phyloP scores from a whole-genome alignment of 1,140 invertebrate species.

The Drosophila subobscura region DNA sequence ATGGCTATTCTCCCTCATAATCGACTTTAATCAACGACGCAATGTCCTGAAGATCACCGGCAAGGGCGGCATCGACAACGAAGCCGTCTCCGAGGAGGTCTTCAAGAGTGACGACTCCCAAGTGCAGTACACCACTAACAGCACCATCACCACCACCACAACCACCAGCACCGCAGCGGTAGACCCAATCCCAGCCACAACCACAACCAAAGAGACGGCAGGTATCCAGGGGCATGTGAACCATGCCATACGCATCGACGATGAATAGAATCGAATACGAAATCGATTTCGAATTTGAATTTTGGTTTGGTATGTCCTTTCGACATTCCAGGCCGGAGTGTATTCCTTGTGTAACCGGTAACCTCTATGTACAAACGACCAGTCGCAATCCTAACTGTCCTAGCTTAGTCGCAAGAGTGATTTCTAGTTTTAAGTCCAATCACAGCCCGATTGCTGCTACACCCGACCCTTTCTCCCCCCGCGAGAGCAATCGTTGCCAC shows the following conservation, averaged over 20 bases:
- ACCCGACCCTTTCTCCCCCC: neutral
- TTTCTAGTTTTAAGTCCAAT: slow-evolving; percentile 57
- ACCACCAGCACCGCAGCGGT: slow-evolving; percentile 11
- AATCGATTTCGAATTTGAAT: neutral
- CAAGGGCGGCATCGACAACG: slow-evolving; percentile 86
- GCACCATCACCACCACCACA: slow-evolving; percentile 14
- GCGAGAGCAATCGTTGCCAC: slow-evolving; percentile 24
- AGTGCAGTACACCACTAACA: slow-evolving; percentile 39
- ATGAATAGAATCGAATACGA: slow-evolving; percentile 51
- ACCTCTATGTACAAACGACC: slow-evolving; percentile 74
- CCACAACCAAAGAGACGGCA: slow-evolving; percentile 21
- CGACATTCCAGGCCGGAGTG: slow-evolving; percentile 2
- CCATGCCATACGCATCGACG: slow-evolving; percentile 72
- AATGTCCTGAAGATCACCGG: slow-evolving; percentile 69
- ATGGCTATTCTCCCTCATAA: slow-evolving; percentile 88
- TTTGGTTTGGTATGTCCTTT: neutral
- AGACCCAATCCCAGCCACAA: slow-evolving; percentile 1
- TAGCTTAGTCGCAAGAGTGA: slow-evolving; percentile 69
- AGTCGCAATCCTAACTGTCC: slow-evolving; percentile 47
- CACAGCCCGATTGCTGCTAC: slow-evolving; percentile 12
- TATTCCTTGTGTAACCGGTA: slow-evolving; percentile 59
- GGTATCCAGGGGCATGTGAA: slow-evolving; percentile 64
- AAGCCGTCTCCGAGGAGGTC: slow-evolving; percentile 52
- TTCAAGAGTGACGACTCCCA: slow-evolving; percentile 56
- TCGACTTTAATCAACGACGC: slow-evolving; percentile 84